Conservation (phyloP, 2,113 vertebrate genomes). For the Pundamilia nyererei region DNA sequence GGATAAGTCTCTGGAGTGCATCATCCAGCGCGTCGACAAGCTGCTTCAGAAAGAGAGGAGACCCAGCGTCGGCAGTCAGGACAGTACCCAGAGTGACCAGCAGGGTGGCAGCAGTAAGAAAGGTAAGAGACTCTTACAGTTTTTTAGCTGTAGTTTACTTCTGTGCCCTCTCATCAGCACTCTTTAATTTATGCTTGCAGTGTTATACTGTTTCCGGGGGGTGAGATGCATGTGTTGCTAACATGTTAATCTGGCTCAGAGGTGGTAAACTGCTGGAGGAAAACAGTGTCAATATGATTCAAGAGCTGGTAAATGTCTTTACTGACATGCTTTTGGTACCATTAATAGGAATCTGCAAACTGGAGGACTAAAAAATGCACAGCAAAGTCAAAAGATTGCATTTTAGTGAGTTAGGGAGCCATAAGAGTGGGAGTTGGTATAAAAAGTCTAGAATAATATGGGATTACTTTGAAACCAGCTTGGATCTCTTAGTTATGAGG, state of each 20-base stretch:
- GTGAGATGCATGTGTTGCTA: not conserved
- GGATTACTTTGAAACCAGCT: not conserved
- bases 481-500: not conserved
- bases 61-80: conserved; percentile 76
- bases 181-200: not conserved
- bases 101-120: conserved; percentile 78
- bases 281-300: not conserved
- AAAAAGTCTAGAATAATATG: not conserved
- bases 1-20: conserved; percentile 96
- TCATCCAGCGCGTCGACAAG: conserved; percentile 94
- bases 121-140: conserved; percentile 73
- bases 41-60: conserved; percentile 90
- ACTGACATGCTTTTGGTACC: not conserved
- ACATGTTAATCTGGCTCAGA: not conserved
- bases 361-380: not conserved
- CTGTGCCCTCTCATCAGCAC: not conserved
- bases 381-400: not conserved
- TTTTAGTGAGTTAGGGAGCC: not conserved
- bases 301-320: not conserved
- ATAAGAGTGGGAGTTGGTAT: not conserved
- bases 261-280: not conserved
- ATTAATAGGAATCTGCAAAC: not conserved
- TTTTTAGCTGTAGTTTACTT: not conserved
- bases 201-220: not conserved
- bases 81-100: conserved; percentile 74